phyloP scores from a whole-genome alignment of 2,888 invertebrate species.

The Lamellibrachia columna region DNA sequence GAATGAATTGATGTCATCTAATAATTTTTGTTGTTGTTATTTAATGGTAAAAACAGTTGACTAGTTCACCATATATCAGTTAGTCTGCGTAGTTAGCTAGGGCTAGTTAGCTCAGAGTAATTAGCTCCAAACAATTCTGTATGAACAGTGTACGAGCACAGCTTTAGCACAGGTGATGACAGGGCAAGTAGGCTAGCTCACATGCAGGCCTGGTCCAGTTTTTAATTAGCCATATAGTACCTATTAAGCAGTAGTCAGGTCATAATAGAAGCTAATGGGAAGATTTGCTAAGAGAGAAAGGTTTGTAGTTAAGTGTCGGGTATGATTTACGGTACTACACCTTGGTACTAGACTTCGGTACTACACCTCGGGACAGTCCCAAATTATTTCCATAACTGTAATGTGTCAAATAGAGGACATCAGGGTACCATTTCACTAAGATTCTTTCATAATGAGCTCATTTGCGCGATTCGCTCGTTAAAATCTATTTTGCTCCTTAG shows the following conservation, averaged over 20 bases:
- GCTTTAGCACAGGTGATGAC: not conserved
- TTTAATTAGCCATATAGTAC: not conserved
- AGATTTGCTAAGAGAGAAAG: not conserved
- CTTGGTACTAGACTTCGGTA: no score
- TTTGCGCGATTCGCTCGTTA: no score
- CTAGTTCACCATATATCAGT: no score
- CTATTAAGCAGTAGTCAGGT: not conserved
- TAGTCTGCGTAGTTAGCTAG: no score
- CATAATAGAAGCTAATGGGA: not conserved
- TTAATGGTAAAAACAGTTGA: no score
- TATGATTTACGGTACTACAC: no score
- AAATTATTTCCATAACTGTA: no score
- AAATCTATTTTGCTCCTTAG: no score
- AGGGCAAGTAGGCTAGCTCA: not conserved
- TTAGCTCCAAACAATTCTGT: not conserved
- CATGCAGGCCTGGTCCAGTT: not conserved
- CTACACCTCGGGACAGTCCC: no score
- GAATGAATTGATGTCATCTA: not conserved
- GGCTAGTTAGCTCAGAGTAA: not conserved
- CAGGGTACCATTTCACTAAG: no score
- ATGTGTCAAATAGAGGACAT: no score
- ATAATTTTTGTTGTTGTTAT: not conserved
- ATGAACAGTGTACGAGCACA: not conserved
- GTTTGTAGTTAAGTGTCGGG: not conserved
- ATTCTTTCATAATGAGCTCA: no score